Evolutionary conservation across 2,113 vertebrate genomes (phyloP), one percentile per base, ranked within the genome.

Genomic region (Orycteropus afer): DNA sequence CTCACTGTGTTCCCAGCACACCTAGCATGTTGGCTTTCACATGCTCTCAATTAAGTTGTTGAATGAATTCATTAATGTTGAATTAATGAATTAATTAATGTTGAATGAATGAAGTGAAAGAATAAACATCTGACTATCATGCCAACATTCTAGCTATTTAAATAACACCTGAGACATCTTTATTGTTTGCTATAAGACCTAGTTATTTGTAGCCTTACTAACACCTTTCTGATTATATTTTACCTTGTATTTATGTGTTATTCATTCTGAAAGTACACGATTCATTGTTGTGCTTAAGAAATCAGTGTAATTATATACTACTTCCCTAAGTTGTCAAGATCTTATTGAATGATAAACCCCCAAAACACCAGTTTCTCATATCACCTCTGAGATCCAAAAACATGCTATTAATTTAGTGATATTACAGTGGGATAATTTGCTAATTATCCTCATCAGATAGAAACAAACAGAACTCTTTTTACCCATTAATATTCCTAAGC

Each of bases 401-500:
- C 87, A 93, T 92, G 95, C 74, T 88, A 80, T 95, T 95, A 92
- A 32, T 94, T 95, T 93, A 92, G 71, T 93, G 93, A 95, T 96
- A 55, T 47, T 84, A 80, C 82, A 86, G 61, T 91, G 77, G 67
- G 86, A 86, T 94, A 94, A 95, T 96, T 92, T 93, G 94, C 53
- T 87, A 95, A 90, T 97, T 95, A 95, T 91, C 89, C 83, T 97
- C 91, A 94, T 95, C 86, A 94, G 79, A 95, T 91, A 94, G 22
- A 45, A 59, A 89, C 89, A 94, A 83, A 92, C 76, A 89, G 79
- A 93, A 83, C 59, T 95, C 76, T 96, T 89, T 93, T 93, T 57
- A 67, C 94, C 94, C 88, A 96, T 92, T 95, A 76, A 73, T 92
- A 86, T 67, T 95, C 90, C 92, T 92, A 47, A 91, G 82, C 83